Conservation (phyloP, 2,888 invertebrate species). For the Nephrotoma flavescens region DNA sequence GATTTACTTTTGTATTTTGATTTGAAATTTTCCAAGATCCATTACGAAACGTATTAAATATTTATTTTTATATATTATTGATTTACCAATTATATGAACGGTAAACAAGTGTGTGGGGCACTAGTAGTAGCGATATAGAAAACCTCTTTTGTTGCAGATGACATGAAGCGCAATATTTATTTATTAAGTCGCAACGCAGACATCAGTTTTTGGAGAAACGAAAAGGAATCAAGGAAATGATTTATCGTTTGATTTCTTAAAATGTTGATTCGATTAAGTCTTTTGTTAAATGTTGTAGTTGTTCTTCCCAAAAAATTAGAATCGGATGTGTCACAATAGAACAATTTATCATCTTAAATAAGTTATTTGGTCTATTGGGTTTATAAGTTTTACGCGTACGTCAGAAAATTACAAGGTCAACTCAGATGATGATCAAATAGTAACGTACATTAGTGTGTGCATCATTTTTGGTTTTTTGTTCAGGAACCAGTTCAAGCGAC, state of each 20-base stretch:
- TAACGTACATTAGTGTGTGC: too few species aligned
- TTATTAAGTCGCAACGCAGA: background rate
- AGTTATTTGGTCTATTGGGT: too few species aligned
- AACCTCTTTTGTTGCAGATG: background rate
- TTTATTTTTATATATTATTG: background rate
- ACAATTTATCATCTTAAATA: too few species aligned
- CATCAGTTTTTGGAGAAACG: background rate
- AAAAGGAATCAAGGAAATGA: background rate
- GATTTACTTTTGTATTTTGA: background rate
- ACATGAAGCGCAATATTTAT: background rate
- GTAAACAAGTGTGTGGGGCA: background rate
- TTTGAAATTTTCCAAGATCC: background rate
- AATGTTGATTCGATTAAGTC: too few species aligned
- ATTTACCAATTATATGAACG: background rate
- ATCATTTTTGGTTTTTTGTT: too few species aligned
- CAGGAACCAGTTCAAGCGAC: too few species aligned
- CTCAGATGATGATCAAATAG: too few species aligned
- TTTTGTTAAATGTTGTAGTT: too few species aligned
- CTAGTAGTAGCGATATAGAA: background rate
- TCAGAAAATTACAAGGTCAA: too few species aligned
- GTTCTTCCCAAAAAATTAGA: too few species aligned
- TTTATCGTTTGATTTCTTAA: background rate
- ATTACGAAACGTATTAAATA: background rate
- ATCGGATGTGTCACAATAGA: too few species aligned
- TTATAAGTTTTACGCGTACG: too few species aligned